Base-by-base conservation (phyloP, 2,113 vertebrate genomes). In the Oreotrochilus melanogaster region DNA sequence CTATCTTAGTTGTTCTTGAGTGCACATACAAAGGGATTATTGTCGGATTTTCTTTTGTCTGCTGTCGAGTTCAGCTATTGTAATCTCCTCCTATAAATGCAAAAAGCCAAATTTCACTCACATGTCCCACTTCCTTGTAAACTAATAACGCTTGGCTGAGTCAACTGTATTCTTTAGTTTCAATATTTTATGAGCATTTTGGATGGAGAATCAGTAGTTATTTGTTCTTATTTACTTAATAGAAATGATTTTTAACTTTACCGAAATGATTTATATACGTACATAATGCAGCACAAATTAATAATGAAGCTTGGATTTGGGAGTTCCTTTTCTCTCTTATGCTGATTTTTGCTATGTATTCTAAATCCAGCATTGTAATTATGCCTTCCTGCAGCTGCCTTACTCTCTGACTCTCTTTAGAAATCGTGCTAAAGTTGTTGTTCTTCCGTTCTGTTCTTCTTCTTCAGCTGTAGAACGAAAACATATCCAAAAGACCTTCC, bases 401-500 rank as follows among this genome's bases (percentile, higher is more conserved):
- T 66, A 57, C 18, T 62, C 9, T 50, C 65, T 66, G 58, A 13
- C 19, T 61, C 43, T 62, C 48, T 58, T 61, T 23, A 45, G 62
- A 66, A 71, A 39, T 27, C 47, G 22, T 78, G 11, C 42, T 91
- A 15, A 89, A 57, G 33, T 39, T n/a, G 8, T 39, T 53, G 8
- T 39, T 53, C 9, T 89, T 78, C 57, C 92, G 5, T 95, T 93
- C 37, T 71, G 9, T 39, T 53, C 11, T 89, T 78, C 57, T 92
- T 5, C 94, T 93, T 22, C 70, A 98, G 98, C 67, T 98, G 98
- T 95, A 86, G 91, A 53, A 80, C 71, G 54, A 98, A 97, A 84
- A 93, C 47, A 37, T 98, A 98, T 64, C 92, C 97, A 0, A 78
- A 96, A 25, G 94, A 97, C 28, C 98, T 99, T 18, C 98, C 98